These are phyloP conservation scores for Cristatella mucedo DNA, from an alignment of 2,888 invertebrate species.

Conservation along the genomic window DNA sequence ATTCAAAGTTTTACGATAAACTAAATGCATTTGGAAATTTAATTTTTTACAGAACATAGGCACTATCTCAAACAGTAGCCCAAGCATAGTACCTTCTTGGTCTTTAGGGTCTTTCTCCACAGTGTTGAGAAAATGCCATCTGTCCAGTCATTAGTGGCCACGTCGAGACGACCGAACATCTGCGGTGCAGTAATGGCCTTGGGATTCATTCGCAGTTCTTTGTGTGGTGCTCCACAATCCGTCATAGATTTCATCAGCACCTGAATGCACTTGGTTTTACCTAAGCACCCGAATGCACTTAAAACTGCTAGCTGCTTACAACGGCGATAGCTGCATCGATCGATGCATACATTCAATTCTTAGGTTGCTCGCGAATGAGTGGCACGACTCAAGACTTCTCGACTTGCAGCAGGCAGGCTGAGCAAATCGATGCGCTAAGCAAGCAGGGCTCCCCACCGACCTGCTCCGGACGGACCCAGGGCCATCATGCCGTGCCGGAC, in stretches of 20 bases:
- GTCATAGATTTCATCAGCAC: conserved; percentile 76
- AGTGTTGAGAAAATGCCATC: conserved; percentile 92
- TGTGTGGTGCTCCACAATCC: conserved; percentile 65
- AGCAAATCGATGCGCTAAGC: too few relatives aligned
- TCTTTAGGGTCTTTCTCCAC: conserved; percentile 83
- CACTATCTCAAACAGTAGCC: too few relatives aligned
- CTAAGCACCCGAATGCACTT: too few relatives aligned
- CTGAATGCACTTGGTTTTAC: conserved; percentile 77
- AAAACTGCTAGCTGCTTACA: too few relatives aligned
- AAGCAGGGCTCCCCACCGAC: too few relatives aligned
- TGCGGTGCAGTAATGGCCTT: conserved; percentile 92
- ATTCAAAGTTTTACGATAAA: neutral
- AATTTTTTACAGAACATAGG: too few relatives aligned
- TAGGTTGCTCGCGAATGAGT: too few relatives aligned
- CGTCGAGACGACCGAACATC: conserved; percentile 91
- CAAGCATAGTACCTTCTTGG: conserved; percentile 49
- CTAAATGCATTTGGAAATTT: too few relatives aligned
- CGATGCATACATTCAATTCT: too few relatives aligned
- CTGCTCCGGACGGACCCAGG: conserved; percentile 36
- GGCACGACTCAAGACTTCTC: too few relatives aligned
- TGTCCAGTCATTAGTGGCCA: conserved; percentile 96
- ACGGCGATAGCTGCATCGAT: too few relatives aligned
- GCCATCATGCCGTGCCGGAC: conserved; percentile 41
- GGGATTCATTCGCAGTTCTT: conserved; percentile 95
- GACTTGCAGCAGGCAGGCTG: too few relatives aligned